Percentiles rank a stretch among this genome's conserved stretches.
These are phyloP conservation scores for Tenthredo notha DNA, from an alignment of 2,888 invertebrate species.

Conservation along the genomic window DNA sequence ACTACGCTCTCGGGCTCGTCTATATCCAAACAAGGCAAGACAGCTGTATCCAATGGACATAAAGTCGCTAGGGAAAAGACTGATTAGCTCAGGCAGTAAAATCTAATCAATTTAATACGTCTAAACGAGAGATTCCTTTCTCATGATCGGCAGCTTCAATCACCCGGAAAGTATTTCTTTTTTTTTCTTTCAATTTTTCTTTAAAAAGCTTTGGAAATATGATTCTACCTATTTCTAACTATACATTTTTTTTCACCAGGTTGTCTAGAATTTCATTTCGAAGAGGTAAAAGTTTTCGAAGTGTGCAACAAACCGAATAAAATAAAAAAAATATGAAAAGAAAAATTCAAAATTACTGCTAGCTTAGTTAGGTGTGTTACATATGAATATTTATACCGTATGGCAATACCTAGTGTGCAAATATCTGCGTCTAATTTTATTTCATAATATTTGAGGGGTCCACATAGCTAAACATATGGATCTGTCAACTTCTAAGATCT, in stretches of 20 bases:
- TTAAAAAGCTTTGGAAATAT: neutral
- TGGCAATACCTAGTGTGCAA: neutral
- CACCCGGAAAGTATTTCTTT: neutral
- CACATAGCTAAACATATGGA: neutral
- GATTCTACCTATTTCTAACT: neutral
- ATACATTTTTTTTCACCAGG: neutral
- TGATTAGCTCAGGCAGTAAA: conserved; percentile 23
- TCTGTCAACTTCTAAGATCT: neutral
- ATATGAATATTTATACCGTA: conserved; percentile 8
- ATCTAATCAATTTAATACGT: conserved; percentile 27
- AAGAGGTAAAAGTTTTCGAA: neutral
- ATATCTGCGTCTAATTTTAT: conserved; percentile 11
- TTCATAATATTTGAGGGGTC: neutral
- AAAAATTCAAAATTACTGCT: neutral
- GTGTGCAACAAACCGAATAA: neutral
- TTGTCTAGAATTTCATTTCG: neutral
- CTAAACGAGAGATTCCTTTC: conserved; percentile 6
- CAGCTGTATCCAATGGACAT: conserved; percentile 45
- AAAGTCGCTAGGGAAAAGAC: conserved; percentile 37
- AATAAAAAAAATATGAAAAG: neutral
- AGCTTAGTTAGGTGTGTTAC: neutral
- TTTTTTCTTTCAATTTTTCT: neutral
- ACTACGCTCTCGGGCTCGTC: neutral
- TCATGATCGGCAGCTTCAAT: conserved; percentile 5
- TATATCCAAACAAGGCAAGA: conserved; percentile 43